A percentile compares a stretch with the other conserved stretches of the same genome.
Evolutionary conservation across 2,888 invertebrate species (phyloP).

Genomic region (Pristionchus entomophagus): DNA sequence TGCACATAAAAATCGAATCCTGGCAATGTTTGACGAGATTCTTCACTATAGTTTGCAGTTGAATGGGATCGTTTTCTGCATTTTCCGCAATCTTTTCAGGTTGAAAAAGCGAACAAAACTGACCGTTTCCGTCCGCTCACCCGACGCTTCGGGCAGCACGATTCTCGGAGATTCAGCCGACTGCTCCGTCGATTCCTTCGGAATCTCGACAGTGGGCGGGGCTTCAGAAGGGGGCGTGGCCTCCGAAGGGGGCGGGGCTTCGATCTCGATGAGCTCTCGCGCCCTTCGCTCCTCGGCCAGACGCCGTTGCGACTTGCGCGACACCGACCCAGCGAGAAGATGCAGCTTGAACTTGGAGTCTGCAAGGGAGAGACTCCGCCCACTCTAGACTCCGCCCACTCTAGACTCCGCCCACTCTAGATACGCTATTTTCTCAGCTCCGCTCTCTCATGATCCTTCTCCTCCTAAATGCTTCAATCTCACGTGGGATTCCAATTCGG

Average conservation of each 20-base stretch:
- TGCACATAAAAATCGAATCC: background rate
- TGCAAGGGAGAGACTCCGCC: background rate
- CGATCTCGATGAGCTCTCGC: background rate
- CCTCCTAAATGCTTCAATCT: no score
- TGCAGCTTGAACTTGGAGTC: slow-evolving; percentile 54
- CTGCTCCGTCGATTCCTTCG: background rate
- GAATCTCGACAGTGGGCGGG: background rate
- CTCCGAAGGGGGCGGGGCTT: background rate
- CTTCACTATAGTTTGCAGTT: no score
- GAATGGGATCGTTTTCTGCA: no score
- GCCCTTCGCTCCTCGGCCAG: background rate
- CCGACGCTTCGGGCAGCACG: background rate
- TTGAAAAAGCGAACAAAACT: no score
- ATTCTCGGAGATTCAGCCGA: background rate
- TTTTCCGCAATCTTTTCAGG: background rate
- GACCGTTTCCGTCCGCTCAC: background rate
- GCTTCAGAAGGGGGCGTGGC: background rate
- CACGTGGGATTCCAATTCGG: no score
- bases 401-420: background rate
- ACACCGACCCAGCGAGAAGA: slow-evolving; percentile 58
- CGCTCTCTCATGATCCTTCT: background rate
- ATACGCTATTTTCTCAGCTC: background rate
- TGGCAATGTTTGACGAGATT: no score
- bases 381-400: background rate
- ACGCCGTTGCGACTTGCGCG: slow-evolving; percentile 51